Base-by-base conservation (phyloP, 2,113 vertebrate genomes). In the Speoplatyrhinus poulsoni region DNA sequence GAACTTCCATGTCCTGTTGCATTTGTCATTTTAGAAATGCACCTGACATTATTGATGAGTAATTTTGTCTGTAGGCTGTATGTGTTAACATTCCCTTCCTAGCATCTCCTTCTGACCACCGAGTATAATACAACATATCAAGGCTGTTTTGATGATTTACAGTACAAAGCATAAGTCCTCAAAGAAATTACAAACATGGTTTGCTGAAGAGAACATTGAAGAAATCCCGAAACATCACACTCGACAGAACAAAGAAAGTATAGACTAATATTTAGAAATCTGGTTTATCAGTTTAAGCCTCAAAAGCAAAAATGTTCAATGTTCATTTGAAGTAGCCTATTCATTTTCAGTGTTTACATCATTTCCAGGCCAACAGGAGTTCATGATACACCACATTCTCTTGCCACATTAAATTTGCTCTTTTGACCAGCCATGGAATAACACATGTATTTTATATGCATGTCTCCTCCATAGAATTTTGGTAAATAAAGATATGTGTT, bases 401-500 rank as follows among this genome's bases (percentile, higher is more conserved):
- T 75, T 86, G 82, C 80, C 85, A 83, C 82, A 69, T 75, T 87
- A 70, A 69, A 83, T 79, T 49, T 79, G 65, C 75, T 85, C 71
- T 84, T 67, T 69, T 76, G 77, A 88, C 80, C 83, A 82, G 82
- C 81, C 85, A 78, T 77, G 77, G 85, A 82, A 84, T 64, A 72
- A 79, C 86, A 74, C 73, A 84, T 87, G 82, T 64, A 84, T 83
- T 82, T 70, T 73, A 73, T 75, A 78, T 75, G 76, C 75, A 72
- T 67, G 79, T 76, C 75, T 82, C 85, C 85, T 90, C 84, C 78
- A 77, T 85, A 86, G 73, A 67, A 85, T 87, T 92, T 92, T 89
- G 89, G 90, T 90, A 88, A 89, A 92, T 90, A 91, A 90, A 88
- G 75, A 92, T 91, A 83, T 90, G 90, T 90, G 87, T 87, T 88